Conservation (phyloP, 2,797 vertebrate species). For the Myotis findleyi region DNA sequence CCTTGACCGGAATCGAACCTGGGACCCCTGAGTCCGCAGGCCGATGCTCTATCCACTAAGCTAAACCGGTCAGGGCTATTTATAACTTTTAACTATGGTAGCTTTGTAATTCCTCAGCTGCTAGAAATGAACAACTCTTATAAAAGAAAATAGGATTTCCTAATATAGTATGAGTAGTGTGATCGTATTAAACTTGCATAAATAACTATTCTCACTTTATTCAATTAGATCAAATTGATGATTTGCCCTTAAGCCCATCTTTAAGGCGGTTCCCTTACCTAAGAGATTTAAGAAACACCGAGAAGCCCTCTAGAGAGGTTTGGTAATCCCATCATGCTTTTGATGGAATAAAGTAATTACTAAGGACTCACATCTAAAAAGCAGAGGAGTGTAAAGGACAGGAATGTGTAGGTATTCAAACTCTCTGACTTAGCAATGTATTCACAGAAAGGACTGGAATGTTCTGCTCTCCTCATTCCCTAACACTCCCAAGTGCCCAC, state of each 20-base stretch:
- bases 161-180: not conserved
- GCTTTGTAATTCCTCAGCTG: not conserved
- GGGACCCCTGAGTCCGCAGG: no score
- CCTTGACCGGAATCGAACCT: no score
- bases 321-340: not conserved
- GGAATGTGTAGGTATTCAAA: not conserved
- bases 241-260: not conserved
- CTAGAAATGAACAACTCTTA: not conserved
- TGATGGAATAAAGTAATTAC: not conserved
- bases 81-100: constrained; percentile 17
- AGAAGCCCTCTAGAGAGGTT: not conserved
- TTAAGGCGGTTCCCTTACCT: not conserved
- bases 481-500: not conserved
- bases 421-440: not conserved
- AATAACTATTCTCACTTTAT: not conserved
- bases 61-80: not conserved
- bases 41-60: no score
- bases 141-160: constrained; percentile 1
- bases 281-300: not conserved
- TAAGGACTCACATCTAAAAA: not conserved
- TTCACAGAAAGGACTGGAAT: not conserved
- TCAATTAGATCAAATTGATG: not conserved
- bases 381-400: not conserved
- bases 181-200: not conserved
- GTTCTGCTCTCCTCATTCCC: accelerated